These are phyloP conservation scores for Platynereis dumerilii DNA, from an alignment of 2,888 invertebrate genomes.

Conservation along the genomic window DNA sequence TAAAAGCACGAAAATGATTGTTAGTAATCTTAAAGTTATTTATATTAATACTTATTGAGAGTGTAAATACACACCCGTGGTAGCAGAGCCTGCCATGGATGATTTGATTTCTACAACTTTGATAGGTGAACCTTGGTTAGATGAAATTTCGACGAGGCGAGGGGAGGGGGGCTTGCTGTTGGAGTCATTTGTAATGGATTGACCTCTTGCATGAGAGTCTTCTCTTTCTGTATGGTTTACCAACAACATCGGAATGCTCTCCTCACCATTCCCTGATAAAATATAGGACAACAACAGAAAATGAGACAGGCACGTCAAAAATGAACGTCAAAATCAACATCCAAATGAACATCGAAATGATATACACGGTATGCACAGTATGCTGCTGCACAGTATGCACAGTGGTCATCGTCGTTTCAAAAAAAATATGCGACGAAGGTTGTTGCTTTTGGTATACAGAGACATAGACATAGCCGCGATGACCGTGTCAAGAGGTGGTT, in stretches of 20 bases:
- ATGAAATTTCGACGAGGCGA: constrained; percentile 23
- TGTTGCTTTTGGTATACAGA: too few relatives aligned
- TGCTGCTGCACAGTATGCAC: too few relatives aligned
- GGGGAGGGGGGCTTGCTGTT: constrained; percentile 4
- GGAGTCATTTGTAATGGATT: constrained; percentile 24
- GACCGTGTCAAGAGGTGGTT: too few relatives aligned
- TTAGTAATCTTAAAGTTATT: not conserved
- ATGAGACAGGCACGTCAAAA: too few relatives aligned
- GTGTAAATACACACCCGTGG: constrained; percentile 19
- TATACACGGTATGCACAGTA: too few relatives aligned
- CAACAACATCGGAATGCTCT: constrained; percentile 60
- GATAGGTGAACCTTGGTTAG: constrained; percentile 26
- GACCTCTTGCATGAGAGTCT: constrained; percentile 22
- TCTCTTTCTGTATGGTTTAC: constrained; percentile 49
- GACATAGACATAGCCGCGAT: too few relatives aligned
- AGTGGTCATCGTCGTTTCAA: too few relatives aligned
- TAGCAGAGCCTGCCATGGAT: constrained; percentile 22
- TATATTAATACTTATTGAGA: not conserved
- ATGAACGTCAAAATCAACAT: too few relatives aligned
- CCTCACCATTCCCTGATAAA: constrained; percentile 52
- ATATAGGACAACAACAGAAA: not conserved
- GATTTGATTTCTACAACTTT: constrained; percentile 27
- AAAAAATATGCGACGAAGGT: too few relatives aligned
- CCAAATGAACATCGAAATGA: too few relatives aligned
- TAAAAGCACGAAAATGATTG: not conserved